Evolutionary conservation across 2,797 vertebrate species (phyloP).

Genomic region (Crenichthys baileyi): DNA sequence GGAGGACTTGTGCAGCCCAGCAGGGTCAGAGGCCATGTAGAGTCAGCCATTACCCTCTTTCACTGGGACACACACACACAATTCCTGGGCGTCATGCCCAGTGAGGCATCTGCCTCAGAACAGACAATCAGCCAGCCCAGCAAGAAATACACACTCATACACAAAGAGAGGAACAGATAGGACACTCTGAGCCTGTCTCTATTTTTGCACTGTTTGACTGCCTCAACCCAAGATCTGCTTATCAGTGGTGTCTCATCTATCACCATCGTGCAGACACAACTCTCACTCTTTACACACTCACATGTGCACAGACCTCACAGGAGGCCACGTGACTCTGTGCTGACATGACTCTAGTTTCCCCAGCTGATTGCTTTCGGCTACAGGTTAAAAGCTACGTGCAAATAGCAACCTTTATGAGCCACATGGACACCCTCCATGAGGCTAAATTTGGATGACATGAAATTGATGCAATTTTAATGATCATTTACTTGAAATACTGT

Average conservation of each 20-base stretch:
- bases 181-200: constrained; percentile 47
- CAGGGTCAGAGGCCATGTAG: constrained; percentile 82
- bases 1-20: constrained; percentile 82
- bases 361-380: constrained; percentile 42
- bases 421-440: not conserved
- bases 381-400: constrained; percentile 29
- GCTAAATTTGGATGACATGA: not conserved
- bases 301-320: constrained; percentile 30
- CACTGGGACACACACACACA: constrained; percentile 63
- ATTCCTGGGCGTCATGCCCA: constrained; percentile 82
- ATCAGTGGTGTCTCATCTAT: constrained; percentile 72
- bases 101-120: constrained; percentile 82
- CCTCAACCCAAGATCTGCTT: constrained; percentile 66
- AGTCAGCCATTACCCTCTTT: constrained; percentile 80
- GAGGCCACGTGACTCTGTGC: constrained; percentile 42
- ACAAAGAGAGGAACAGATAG: constrained; percentile 55
- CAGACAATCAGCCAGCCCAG: constrained; percentile 62
- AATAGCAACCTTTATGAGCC: constrained; percentile 46
- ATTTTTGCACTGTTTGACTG: constrained; percentile 69
- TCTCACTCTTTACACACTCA: constrained; percentile 43
- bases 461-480: not conserved
- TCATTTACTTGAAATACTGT: not conserved
- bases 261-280: constrained; percentile 49
- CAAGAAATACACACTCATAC: constrained; percentile 39
- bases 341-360: constrained; percentile 46